phyloP scores from a whole-genome alignment of 2,888 invertebrate genomes.

The Sympetrum striolatum region DNA sequence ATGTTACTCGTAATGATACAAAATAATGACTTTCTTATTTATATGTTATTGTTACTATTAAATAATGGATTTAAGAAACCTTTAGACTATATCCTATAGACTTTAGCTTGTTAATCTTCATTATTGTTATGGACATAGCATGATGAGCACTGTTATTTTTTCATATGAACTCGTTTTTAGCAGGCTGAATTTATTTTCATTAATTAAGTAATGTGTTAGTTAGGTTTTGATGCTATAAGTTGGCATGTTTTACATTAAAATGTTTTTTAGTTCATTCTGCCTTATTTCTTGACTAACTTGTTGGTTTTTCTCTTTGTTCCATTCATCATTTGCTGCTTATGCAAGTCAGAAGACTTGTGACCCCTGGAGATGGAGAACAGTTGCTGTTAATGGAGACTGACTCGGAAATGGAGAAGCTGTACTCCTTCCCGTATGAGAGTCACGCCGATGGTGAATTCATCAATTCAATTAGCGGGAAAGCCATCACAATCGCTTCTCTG shows the following conservation, averaged over 20 bases:
- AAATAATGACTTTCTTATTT: no score
- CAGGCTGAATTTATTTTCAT: no score
- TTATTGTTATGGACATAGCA: neutral
- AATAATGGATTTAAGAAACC: no score
- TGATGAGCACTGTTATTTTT: neutral
- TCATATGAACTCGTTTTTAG: neutral
- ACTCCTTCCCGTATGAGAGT: neutral
- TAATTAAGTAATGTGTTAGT: no score
- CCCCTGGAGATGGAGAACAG: constrained; percentile 46
- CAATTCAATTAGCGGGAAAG: neutral
- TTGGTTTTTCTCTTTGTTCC: neutral
- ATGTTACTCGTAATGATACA: no score
- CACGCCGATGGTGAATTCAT: neutral
- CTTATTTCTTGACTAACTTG: constrained; percentile 3
- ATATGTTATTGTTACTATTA: no score
- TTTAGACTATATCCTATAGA: no score
- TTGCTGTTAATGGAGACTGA: constrained; percentile 33
- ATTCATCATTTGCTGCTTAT: neutral
- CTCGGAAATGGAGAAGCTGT: neutral
- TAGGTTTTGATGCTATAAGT: no score
- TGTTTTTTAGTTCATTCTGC: neutral
- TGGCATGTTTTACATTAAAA: neutral
- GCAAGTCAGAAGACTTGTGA: constrained; percentile 40
- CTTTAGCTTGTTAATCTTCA: neutral
- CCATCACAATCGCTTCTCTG: constrained; percentile 1